A percentile compares a stretch with the other conserved stretches of the same genome.
Evolutionary conservation across 2,113 vertebrate species (phyloP).

Genomic region (Hemicordylus capensis): DNA sequence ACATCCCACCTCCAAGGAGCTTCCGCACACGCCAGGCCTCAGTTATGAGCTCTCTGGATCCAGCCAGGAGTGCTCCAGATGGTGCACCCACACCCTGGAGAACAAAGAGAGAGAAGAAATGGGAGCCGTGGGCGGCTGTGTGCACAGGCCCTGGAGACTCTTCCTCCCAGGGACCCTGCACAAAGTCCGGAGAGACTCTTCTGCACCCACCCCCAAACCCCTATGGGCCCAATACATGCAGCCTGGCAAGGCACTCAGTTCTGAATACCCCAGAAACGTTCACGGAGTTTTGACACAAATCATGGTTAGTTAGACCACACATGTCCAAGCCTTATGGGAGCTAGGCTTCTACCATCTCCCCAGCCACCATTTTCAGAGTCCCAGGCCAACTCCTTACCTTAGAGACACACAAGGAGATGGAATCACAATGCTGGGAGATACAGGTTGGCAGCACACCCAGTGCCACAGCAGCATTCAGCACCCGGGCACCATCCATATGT

Average conservation of each 20-base stretch:
- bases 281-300: neutral
- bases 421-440: conserved; percentile 84
- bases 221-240: neutral
- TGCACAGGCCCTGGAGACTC: neutral
- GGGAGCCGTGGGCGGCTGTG: neutral
- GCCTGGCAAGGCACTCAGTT: neutral
- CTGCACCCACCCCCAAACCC: no score
- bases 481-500: conserved; percentile 85
- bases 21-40: conserved; percentile 78
- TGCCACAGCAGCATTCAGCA: conserved; percentile 83
- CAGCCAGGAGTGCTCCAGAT: conserved; percentile 77
- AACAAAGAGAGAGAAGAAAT: neutral
- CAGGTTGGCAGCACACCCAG: conserved; percentile 69
- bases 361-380: neutral
- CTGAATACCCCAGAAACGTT: neutral
- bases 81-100: conserved; percentile 84
- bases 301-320: neutral
- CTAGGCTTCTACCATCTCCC: neutral
- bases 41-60: conserved; percentile 74
- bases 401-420: conserved; percentile 86
- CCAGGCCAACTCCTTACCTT: conserved; percentile 74
- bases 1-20: conserved; percentile 83
- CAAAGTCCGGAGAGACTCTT: neutral
- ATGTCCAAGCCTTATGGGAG: neutral
- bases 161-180: neutral